Evolutionary conservation across 1,140 invertebrate species (phyloP), one percentile per base, ranked within the genome.

Genomic region (Solenopsis fugax): DNA sequence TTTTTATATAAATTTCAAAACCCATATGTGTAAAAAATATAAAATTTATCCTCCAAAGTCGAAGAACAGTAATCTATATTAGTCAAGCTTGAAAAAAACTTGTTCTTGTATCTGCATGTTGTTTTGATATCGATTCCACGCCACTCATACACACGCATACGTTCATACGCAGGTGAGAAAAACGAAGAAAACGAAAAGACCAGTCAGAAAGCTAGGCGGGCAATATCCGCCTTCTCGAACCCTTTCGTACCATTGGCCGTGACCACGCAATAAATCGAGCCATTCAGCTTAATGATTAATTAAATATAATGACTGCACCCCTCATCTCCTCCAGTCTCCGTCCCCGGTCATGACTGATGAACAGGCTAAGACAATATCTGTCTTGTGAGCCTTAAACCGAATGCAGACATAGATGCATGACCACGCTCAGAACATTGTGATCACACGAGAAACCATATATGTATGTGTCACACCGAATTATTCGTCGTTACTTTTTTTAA

Each of bases 221-320:
- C 62, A 67, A 80, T 81, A 58, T 80, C 64, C 48, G 69, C 58
- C 58, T 85, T 48, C 52, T 80, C 52, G 10, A 50, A 64, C 10
- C 52, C 52, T 52, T 37, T 69, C 48, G 64, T 86, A 29, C 58
- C 88, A 86, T 86, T 76, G 84, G 45, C 87, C 88, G 37, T 77
- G 85, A 89, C 76, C 21, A 56, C 76, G 86, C 90, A 91, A 93
- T 92, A 91, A 92, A 93, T 92, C 89, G 90, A 90, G 88, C 88
- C 88, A 91, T 92, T 91, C 90, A 77, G 56, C 65, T 89, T 92
- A 92, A 93, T 93, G 93, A 95, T 95, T 95, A 94, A 95, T 95
- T 95, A 94, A 95, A 93, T 88, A 90, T 94, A 94, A 95, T 94
- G 94, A 95, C 91, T 90, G 86, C 80, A 90, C 82, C 41, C 65